Conservation (phyloP, 2,888 invertebrate genomes). For the Cryptocephalus moraei region DNA sequence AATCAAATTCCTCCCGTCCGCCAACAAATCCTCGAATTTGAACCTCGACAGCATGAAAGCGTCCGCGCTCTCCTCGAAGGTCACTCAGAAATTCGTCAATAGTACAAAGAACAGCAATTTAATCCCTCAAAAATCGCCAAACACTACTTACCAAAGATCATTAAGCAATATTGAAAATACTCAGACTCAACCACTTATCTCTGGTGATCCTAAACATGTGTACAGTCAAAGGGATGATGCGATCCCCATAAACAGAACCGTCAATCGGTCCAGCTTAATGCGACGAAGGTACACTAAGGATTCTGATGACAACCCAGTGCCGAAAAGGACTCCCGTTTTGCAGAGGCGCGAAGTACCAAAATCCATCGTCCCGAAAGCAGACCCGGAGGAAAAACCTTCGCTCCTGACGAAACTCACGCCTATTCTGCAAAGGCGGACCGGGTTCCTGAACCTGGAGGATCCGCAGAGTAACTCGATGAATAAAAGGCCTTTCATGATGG, state of each 20-base stretch:
- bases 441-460: constrained; percentile 11
- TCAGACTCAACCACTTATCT: constrained; percentile 8
- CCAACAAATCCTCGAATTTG: constrained; percentile 21
- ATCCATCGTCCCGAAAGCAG: background rate
- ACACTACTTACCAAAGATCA: constrained; percentile 6
- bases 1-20: constrained; percentile 10
- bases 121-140: constrained; percentile 1
- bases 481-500: constrained; percentile 7
- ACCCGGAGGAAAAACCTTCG: constrained; percentile 8
- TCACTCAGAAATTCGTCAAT: constrained; percentile 30
- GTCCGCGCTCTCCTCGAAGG: constrained; percentile 22
- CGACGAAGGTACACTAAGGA: constrained; percentile 19
- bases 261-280: constrained; percentile 11
- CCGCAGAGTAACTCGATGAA: background rate
- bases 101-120: constrained; percentile 6
- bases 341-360: constrained; percentile 10
- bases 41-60: constrained; percentile 25
- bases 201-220: constrained; percentile 15
- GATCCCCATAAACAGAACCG: constrained; percentile 1
- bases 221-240: constrained; percentile 17
- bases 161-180: constrained; percentile 6
- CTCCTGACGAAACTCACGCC: constrained; percentile 13
- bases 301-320: constrained; percentile 10
- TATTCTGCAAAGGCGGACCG: constrained; percentile 10
- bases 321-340: constrained; percentile 19